These are phyloP conservation scores for Porites evermanni DNA, from an alignment of 92 coral and sea anemone genomes.

Conservation along the genomic window DNA sequence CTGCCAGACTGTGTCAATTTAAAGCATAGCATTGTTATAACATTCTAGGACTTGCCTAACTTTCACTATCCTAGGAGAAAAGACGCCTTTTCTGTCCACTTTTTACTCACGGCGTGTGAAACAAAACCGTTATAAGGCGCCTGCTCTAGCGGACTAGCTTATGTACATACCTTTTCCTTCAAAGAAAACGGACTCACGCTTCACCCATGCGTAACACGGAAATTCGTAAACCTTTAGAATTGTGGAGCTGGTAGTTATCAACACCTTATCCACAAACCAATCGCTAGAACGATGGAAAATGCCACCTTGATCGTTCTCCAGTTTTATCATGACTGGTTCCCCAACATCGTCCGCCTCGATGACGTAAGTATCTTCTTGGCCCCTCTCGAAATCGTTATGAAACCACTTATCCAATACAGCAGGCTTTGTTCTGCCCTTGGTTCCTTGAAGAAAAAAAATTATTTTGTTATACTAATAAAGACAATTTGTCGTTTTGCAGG, in stretches of 20 bases:
- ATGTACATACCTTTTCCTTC: conserved; percentile 76
- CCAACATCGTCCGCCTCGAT: conserved; percentile 86
- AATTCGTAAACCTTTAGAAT: conserved; percentile 59
- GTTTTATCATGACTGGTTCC: conserved; percentile 70
- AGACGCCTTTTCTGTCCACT: no score
- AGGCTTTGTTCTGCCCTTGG: conserved; percentile 79
- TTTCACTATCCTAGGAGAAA: no score
- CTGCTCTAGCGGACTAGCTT: no score
- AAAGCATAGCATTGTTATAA: no score
- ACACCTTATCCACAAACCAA: conserved; percentile 83
- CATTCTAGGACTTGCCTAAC: no score
- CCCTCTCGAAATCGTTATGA: conserved; percentile 68
- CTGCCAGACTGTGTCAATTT: no score
- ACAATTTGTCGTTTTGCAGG: no score
- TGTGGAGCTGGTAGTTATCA: conserved; percentile 36
- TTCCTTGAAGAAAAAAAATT: conserved; percentile 50
- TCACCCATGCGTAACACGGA: conserved; percentile 82
- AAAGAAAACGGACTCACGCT: conserved; percentile 65
- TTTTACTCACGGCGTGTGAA: no score
- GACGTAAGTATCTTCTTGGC: conserved; percentile 69
- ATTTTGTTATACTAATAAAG: neutral
- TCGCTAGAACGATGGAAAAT: conserved; percentile 42
- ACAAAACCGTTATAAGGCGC: no score
- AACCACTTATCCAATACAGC: conserved; percentile 71
- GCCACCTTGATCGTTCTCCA: conserved; percentile 72